These are phyloP conservation scores for Borostomias antarcticus DNA, from an alignment of 2,797 vertebrate species.

Conservation along the genomic window DNA sequence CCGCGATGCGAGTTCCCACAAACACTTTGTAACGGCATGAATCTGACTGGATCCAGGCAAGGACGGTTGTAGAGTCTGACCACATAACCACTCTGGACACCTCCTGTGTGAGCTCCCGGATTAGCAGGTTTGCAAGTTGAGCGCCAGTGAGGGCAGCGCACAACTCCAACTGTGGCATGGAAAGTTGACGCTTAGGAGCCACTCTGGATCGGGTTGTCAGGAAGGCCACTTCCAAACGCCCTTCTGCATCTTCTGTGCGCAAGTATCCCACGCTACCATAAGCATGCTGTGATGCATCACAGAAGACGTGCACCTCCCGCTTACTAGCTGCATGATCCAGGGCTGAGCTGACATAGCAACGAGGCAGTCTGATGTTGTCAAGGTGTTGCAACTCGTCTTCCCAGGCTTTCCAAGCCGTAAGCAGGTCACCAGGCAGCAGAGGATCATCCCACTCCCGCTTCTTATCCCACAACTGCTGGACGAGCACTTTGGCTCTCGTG, in stretches of 20 bases:
- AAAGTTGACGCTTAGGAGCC: constrained; percentile 13
- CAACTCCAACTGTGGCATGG: constrained; percentile 4
- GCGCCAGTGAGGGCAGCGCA: constrained; percentile 11
- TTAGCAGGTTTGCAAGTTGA: background rate
- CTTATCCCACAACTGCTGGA: background rate
- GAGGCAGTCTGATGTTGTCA: background rate
- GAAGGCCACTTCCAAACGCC: background rate
- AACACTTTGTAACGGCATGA: constrained; percentile 8
- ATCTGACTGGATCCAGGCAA: constrained; percentile 4
- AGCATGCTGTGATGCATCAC: background rate
- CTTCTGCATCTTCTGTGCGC: background rate
- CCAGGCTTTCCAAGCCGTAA: background rate
- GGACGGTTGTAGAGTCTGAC: constrained; percentile 13
- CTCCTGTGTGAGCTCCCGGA: background rate
- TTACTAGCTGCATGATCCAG: background rate
- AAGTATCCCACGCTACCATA: background rate
- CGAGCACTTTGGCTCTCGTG: background rate
- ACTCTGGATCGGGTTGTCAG: constrained; percentile 5
- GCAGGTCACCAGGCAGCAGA: background rate
- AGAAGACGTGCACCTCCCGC: background rate
- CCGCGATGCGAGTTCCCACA: background rate
- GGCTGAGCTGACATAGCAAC: background rate
- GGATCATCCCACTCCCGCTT: background rate
- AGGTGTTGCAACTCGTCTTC: background rate
- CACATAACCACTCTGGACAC: background rate